Base-by-base conservation (phyloP, 2,797 vertebrate species). In the Lateolabrax maculatus region DNA sequence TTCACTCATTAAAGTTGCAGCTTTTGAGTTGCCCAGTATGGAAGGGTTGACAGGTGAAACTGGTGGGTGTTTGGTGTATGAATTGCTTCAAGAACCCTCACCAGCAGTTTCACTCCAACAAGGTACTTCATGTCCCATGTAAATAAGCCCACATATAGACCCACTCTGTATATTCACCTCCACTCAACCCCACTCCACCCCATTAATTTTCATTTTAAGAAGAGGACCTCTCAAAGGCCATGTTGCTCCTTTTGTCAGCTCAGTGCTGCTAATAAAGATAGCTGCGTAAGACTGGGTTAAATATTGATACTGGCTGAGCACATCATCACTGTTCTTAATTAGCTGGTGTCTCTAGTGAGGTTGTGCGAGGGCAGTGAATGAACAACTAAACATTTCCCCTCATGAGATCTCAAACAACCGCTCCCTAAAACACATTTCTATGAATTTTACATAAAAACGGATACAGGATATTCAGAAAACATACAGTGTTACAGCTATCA, bases 131-230 rank as follows among this genome's bases (percentile, higher is more conserved):
- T 90, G 92, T 89, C 90, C 90, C 93, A 96, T 96, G 94, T 93
- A 96, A 96, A 97, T 96, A 89, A 91, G 84, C 91, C 91, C 90
- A 93, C 90, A 90, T 89, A 91, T 93, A 90, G 92, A 86, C 87
- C 89, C 84, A 81, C 87, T 92, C 82, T 87, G 80, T 89, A 79
- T 84, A 85, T 85, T 94, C 93, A 88, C 90, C 90, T 93, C 86
- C 90, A 79, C 89, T 92, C 91, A 91, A 84, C 90, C 91, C 87
- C 90, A 86, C 92, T 94, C 70, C 70, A 74, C 63, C 63, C 63
- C 89, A 88, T 93, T 94, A 91, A 95, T 96, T 96, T 95, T 94
- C 94, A 96, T 95, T 94, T 94, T 94, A 95, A 96, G 94, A 92
- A 94, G 93, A 89, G 88, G 71, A 83, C 89, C 89, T 90, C 88